Conservation (phyloP, 2,797 vertebrate species). For the Fistularia tabacaria region DNA sequence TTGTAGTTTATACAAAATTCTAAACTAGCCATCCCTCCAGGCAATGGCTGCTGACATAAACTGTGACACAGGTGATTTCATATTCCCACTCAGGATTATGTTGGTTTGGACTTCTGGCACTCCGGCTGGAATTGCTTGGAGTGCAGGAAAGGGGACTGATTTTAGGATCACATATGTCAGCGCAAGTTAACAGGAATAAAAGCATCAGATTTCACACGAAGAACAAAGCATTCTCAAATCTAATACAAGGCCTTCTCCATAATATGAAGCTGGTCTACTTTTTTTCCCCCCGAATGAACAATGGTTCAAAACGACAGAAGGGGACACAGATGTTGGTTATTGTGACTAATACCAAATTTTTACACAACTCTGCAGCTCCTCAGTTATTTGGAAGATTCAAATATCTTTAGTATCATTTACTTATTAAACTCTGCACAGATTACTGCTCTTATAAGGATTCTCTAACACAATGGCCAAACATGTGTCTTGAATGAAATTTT, state of each 20-base stretch:
- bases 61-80: slow-evolving; percentile 75
- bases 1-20: slow-evolving; percentile 68
- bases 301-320: background rate
- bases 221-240: slow-evolving; percentile 5
- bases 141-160: slow-evolving; percentile 48
- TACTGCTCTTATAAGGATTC: too few species aligned
- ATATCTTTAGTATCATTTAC: too few species aligned
- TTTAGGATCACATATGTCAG: slow-evolving; percentile 40
- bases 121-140: slow-evolving; percentile 36
- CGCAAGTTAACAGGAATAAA: slow-evolving; percentile 28
- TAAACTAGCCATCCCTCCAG: slow-evolving; percentile 57
- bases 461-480: too few species aligned
- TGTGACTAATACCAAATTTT: too few species aligned
- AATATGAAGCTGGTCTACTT: slow-evolving; percentile 2
- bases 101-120: slow-evolving; percentile 63
- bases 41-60: slow-evolving; percentile 65
- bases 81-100: slow-evolving; percentile 60
- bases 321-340: too few species aligned
- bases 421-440: too few species aligned
- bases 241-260: slow-evolving; percentile 3
- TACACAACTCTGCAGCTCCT: too few species aligned
- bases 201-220: slow-evolving; percentile 15
- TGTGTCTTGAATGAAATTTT: too few species aligned
- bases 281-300: slow-evolving; percentile 2
- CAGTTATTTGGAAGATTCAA: too few species aligned